Percentiles rank a stretch among this genome's conserved stretches.
Evolutionary conservation across 2,797 vertebrate species (phyloP).

Genomic region (Avahi laniger): DNA sequence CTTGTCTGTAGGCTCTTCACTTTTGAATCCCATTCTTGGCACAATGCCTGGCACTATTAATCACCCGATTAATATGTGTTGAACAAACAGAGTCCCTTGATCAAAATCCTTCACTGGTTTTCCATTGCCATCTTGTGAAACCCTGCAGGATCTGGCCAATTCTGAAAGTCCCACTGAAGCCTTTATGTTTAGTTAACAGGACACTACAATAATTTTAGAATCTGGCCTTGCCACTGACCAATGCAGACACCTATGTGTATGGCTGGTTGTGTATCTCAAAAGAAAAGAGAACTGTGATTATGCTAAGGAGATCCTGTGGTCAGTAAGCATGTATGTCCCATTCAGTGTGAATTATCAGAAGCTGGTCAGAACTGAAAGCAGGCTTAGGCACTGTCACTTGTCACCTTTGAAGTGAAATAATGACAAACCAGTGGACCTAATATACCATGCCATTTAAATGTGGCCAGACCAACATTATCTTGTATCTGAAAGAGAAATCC

Average conservation of each 20-base stretch:
- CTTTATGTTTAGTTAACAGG: neutral
- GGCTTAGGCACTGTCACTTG: neutral
- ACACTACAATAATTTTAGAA: neutral
- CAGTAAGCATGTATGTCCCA: neutral
- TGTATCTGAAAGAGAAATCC: neutral
- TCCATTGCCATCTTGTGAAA: neutral
- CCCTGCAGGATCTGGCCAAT: neutral
- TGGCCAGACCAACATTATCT: neutral
- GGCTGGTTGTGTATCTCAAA: neutral
- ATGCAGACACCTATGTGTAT: neutral
- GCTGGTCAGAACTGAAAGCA: neutral
- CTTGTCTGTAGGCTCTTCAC: neutral
- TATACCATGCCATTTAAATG: neutral
- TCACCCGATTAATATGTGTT: neutral
- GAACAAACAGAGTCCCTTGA: neutral
- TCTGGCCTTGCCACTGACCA: neutral
- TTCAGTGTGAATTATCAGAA: neutral
- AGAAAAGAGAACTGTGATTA: neutral
- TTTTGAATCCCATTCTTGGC: slow-evolving; percentile 18
- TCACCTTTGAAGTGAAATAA: neutral
- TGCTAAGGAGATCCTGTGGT: neutral
- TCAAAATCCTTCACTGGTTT: neutral
- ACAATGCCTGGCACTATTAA: neutral
- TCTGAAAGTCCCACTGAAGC: neutral
- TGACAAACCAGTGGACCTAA: neutral